Evolutionary conservation across 2,797 vertebrate genomes (phyloP).

Genomic region (Sebastiscus albofasciatus): DNA sequence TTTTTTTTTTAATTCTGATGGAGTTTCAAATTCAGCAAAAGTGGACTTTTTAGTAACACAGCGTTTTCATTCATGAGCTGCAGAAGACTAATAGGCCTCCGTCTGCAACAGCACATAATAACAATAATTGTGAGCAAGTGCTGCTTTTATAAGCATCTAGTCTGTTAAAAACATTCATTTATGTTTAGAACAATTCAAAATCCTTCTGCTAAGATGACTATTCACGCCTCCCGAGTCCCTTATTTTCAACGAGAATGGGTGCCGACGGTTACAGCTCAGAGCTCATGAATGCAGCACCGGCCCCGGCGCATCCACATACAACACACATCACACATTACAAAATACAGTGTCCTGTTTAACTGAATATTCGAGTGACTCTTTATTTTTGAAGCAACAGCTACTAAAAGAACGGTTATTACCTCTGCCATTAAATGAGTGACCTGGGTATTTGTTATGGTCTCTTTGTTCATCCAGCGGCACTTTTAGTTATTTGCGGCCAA

Average conservation of each 20-base stretch:
- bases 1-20: not conserved
- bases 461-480: not conserved
- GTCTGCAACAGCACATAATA: not conserved
- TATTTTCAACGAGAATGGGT: not conserved
- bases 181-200: not conserved
- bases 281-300: not conserved
- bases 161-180: not conserved
- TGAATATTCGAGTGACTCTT: not conserved
- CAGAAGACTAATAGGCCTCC: not conserved
- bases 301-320: not conserved
- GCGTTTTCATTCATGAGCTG: not conserved
- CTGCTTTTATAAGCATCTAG: not conserved
- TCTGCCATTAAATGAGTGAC: not conserved
- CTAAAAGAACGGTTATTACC: not conserved
- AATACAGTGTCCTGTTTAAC: not conserved
- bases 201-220: not conserved
- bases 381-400: not conserved
- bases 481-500: not conserved
- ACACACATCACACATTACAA: not conserved
- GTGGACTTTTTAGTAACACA: not conserved
- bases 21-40: not conserved
- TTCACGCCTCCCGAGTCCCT: not conserved
- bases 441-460: not conserved
- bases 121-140: not conserved
- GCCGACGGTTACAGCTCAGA: not conserved